Evolutionary conservation across 2,797 vertebrate species (phyloP), one percentile per base, ranked within the genome.

Genomic region (Luscinia megarhynchos): DNA sequence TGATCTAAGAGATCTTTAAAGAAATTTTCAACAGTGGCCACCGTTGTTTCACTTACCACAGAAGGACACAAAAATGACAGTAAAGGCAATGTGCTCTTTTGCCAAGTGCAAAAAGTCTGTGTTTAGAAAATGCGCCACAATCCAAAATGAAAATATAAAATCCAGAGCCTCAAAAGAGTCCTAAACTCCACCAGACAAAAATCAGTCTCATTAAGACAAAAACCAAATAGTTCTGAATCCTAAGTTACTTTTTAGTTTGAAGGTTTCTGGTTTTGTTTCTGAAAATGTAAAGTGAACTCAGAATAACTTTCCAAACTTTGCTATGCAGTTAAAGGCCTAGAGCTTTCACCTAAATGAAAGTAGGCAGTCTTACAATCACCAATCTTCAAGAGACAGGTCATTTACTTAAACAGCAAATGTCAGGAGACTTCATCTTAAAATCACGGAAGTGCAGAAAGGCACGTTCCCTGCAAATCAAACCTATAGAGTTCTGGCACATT

Each of bases 351-450:
- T 43, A 81, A 93, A 86, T 81, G 76, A 91, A 95, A 95, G 84
- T 5, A 92, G 88, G 67, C 72, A 84, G 72, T 59, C 82, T 93
- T 62, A 92, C 84, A 93, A 94, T 95, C 92, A 92, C 84, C 89
- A 87, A 0, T 84, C 75, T 95, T 88, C 73, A 80, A 58, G 21
- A 91, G 73, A 83, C 79, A 78, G 59, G 89, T 91, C 79, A 84
- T 94, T 93, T 94, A 75, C 50, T 95, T 94, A 93, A 93, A 89
- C 58, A 84, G 73, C 55, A 93, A 93, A 91, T 94, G 87, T 87
- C 92, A 92, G 89, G 58, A 95, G 84, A 73, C 62, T 89, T 95
- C 87, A 85, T 48, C 73, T 92, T 91, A 89, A 95, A 95, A 95
- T 96, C 92, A 94, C 10, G 38, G 23, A 46, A 55, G 46, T 48